Conservation (phyloP, 2,113 vertebrate species). For the Lonchura striata region DNA sequence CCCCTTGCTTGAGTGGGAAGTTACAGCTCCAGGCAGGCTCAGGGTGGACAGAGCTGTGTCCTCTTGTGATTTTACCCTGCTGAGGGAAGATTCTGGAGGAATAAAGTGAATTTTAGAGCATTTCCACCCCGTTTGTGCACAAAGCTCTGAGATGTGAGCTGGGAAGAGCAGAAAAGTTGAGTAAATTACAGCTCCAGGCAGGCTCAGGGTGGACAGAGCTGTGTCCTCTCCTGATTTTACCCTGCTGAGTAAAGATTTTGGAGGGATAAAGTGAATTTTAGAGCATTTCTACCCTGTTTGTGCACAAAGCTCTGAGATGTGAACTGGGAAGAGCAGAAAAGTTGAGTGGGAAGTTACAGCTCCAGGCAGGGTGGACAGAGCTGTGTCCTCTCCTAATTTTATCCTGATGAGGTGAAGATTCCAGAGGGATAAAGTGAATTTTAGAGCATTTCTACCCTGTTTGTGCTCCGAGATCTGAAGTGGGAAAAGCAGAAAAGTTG, state of each 20-base stretch:
- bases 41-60: not conserved
- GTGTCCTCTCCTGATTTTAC: not conserved
- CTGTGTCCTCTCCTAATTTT: not conserved
- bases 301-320: not conserved
- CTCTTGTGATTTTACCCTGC: not conserved
- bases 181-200: too few relatives aligned
- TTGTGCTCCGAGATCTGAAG: too few relatives aligned
- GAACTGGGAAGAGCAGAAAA: not conserved
- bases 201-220: not conserved
- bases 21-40: not conserved
- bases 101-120: too few relatives aligned
- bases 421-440: rapidly evolving
- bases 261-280: rapidly evolving
- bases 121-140: too few relatives aligned
- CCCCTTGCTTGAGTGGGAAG: not conserved
- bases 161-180: too few relatives aligned
- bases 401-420: not conserved
- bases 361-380: not conserved
- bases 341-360: not conserved
- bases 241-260: not conserved
- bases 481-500: too few relatives aligned
- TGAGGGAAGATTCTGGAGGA: not conserved
- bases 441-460: too few relatives aligned
- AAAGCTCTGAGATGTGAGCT: too few relatives aligned
- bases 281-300: too few relatives aligned